Evolutionary conservation across 2,113 vertebrate genomes (phyloP), one percentile per base, ranked within the genome.

Genomic region (Geococcyx californianus): DNA sequence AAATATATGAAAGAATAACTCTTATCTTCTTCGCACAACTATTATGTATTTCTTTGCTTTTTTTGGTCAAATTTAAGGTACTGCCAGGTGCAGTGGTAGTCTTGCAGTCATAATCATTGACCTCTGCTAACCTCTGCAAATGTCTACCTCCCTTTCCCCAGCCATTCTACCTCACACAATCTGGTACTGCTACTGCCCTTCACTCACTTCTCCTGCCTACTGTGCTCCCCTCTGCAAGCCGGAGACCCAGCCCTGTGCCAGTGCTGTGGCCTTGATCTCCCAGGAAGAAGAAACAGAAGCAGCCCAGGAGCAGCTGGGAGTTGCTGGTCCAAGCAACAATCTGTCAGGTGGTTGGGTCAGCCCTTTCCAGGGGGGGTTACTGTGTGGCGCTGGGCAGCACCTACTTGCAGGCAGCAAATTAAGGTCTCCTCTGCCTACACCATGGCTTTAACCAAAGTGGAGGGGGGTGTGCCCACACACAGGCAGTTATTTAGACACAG

Each of bases 381-480:
- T 33, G 10, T 1, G 1, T 24, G 42, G 14, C 6, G 1, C 23
- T 47, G 51, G 44, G 23, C 60, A 63, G 14, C 11, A 4, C 25
- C 45, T 44, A 20, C 76, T 62, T 8, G 19, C 51, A 74, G 56
- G 31, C 24, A 23, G n/a, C 0, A 4, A 47, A 6, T 34, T 90
- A 0, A 1, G 16, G 23, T 59, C 3, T 6, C 10, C 10, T 10
- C 9, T 0, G 0, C 40, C 17, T 11, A 1, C 4, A 28, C 0
- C 6, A 38, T 75, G 25, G 6, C n/a, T 56, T 11, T 44, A 20
- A 7, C 31, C 38, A 2, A 42, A 42, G 58, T 4, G 58, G 25
- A 14, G 54, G 16, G 24, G 11, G 8, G 6, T 12, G 34, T 74
- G 33, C 13, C 62, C 68, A 34, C 6, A n/a, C 52, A 28, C 21